Evolutionary conservation across 2,797 vertebrate genomes (phyloP).

Genomic region (Rhabdomys pumilio): DNA sequence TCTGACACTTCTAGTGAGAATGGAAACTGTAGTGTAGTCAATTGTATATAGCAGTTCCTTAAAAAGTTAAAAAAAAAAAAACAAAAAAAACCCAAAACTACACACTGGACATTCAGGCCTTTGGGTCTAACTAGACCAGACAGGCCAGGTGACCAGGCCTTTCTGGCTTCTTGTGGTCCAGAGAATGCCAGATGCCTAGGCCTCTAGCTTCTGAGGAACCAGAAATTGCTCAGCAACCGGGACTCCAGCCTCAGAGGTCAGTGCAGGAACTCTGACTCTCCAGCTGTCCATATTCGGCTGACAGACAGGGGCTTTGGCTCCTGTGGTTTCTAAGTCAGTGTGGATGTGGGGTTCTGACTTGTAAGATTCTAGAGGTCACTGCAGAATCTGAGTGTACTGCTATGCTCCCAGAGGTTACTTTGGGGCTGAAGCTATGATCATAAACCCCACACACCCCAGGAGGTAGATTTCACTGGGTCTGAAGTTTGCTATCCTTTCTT

Average conservation of each 20-base stretch:
- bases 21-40: background rate
- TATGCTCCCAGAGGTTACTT: background rate
- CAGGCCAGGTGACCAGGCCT: background rate
- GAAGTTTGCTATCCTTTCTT: no score
- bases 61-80: constrained; percentile 19
- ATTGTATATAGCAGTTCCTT: background rate
- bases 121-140: background rate
- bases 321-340: background rate
- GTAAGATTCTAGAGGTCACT: background rate
- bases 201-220: background rate
- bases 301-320: background rate
- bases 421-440: background rate
- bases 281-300: no score
- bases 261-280: background rate
- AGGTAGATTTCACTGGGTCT: no score
- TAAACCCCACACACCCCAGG: background rate
- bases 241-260: background rate
- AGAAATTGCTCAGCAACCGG: background rate
- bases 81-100: no score
- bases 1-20: background rate
- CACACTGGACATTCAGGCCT: background rate
- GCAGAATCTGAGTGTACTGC: background rate
- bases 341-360: background rate
- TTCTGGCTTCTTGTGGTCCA: background rate
- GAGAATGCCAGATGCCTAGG: background rate